A percentile compares a stretch with the other conserved stretches of the same genome.
Evolutionary conservation across 2,888 invertebrate genomes (phyloP).

Genomic region (Junonia oenone): DNA sequence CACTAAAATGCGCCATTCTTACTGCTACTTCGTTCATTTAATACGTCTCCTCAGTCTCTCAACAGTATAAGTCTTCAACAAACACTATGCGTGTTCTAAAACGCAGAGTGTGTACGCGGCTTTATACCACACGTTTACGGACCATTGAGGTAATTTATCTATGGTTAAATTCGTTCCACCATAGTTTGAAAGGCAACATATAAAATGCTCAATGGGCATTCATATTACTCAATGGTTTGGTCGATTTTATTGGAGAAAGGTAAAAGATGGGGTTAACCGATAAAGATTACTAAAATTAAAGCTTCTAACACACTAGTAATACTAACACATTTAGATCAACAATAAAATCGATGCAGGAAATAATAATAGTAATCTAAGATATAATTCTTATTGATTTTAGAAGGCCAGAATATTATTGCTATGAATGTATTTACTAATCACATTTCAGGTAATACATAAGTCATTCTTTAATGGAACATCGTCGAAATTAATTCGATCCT

Average conservation of each 20-base stretch:
- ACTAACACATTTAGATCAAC: no score
- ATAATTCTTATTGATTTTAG: no score
- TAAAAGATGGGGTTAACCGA: background rate
- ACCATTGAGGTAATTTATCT: background rate
- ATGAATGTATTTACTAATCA: background rate
- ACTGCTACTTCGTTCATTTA: no score
- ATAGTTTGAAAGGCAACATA: background rate
- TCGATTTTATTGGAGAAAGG: background rate
- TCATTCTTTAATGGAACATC: background rate
- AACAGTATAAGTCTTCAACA: no score
- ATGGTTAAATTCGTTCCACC: background rate
- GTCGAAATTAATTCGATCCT: constrained; percentile 2
- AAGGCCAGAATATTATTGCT: background rate
- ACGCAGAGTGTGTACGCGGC: no score
- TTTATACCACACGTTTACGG: constrained; percentile 6
- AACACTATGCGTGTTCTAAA: no score
- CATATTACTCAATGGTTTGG: background rate
- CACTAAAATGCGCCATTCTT: no score
- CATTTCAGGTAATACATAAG: background rate
- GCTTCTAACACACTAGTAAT: no score
- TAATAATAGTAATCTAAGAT: no score
- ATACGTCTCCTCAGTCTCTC: no score
- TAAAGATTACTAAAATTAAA: no score
- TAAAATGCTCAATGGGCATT: background rate
- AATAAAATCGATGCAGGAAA: no score